A percentile compares a stretch with the other conserved stretches of the same genome.
phyloP scores from a whole-genome alignment of 2,113 vertebrate species.

The Seriola quinqueradiata region DNA sequence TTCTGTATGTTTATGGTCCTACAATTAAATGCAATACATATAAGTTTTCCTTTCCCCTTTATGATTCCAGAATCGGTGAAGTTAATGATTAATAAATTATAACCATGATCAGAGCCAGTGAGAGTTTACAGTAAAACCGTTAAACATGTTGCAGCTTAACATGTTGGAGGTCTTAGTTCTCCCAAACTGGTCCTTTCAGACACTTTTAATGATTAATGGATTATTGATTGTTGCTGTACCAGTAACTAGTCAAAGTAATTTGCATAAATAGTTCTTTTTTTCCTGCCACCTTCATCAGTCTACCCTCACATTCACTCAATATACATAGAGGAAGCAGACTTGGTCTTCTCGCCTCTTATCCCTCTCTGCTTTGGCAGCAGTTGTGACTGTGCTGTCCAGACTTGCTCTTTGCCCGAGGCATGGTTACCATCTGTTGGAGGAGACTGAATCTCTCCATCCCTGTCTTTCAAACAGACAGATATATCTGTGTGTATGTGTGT shows the following conservation, averaged over 20 bases:
- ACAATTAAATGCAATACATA: not conserved
- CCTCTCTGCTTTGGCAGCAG: conserved; percentile 63
- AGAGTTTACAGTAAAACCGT: conserved; percentile 1
- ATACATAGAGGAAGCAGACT: conserved; percentile 24
- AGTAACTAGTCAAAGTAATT: not conserved
- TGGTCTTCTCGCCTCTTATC: conserved; percentile 31
- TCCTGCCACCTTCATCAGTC: conserved; percentile 12
- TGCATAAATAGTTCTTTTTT: not conserved
- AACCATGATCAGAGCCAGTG: not conserved
- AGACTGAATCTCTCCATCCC: conserved; percentile 52
- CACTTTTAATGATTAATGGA: not conserved
- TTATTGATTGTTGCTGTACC: conserved; percentile 6
- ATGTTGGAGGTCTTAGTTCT: not conserved
- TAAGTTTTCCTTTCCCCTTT: not conserved
- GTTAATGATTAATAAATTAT: not conserved
- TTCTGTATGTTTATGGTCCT: not conserved
- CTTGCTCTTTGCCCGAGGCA: conserved; percentile 71
- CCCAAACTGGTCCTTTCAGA: conserved; percentile 1
- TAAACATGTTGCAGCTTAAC: conserved; percentile 4
- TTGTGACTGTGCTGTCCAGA: conserved; percentile 70
- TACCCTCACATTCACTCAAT: conserved; percentile 9
- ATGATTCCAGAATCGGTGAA: not conserved
- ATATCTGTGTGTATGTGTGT: conserved; percentile 16
- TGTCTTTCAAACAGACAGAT: conserved; percentile 44
- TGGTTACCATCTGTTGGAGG: conserved; percentile 74